Percentiles rank a stretch among this genome's conserved stretches.
These are phyloP conservation scores for Apocrypta bakeri DNA, from an alignment of 1,140 invertebrate genomes.

Conservation along the genomic window DNA sequence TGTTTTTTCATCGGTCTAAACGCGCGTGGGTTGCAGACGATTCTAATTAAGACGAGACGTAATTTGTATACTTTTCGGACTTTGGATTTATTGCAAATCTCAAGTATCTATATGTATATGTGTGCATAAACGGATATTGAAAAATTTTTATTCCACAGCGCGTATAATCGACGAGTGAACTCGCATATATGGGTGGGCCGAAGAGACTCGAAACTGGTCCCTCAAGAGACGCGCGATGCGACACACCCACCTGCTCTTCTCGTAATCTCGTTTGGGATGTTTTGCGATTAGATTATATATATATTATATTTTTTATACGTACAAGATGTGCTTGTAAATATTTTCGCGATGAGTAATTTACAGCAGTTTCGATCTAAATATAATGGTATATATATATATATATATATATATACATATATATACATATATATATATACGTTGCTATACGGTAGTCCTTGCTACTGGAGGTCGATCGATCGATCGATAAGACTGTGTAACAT, in stretches of 20 bases:
- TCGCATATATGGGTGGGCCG: background rate
- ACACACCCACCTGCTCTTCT: slow-evolving; percentile 56
- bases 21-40: slow-evolving; percentile 35
- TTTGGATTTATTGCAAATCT: too few species aligned
- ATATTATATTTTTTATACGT: background rate
- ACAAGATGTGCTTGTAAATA: too few species aligned
- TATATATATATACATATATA: too few species aligned
- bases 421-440: too few species aligned
- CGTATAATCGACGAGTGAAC: background rate
- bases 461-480: background rate
- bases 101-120: background rate
- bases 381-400: too few species aligned
- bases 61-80: too few species aligned
- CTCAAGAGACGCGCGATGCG: background rate
- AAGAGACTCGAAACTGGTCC: slow-evolving; percentile 58
- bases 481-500: background rate
- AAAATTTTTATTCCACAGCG: background rate
- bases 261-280: slow-evolving; percentile 18
- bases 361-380: background rate
- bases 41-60: slow-evolving; percentile 33
- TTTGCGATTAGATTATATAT: slow-evolving; percentile 13
- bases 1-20: slow-evolving; percentile 14
- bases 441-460: background rate
- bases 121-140: background rate
- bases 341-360: background rate